Percentiles rank a stretch among this genome's conserved stretches.
These are phyloP conservation scores for Crax fasciolata DNA, from an alignment of 2,797 vertebrate genomes.

Conservation along the genomic window DNA sequence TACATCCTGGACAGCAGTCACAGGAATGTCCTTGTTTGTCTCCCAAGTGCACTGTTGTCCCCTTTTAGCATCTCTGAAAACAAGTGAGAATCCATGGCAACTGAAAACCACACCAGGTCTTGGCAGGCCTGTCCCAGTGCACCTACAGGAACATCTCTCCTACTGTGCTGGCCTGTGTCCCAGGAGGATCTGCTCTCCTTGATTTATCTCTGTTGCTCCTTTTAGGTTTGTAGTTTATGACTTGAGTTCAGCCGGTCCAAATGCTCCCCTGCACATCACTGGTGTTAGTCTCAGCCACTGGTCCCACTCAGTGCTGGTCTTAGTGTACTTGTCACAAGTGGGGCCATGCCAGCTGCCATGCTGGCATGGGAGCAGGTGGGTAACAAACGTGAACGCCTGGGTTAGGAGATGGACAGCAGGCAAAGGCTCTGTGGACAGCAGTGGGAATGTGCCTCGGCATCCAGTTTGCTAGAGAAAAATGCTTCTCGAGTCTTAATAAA, in stretches of 20 bases:
- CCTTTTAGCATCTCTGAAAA: background rate
- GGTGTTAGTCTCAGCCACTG: background rate
- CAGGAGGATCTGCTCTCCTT: background rate
- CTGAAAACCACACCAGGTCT: accelerated
- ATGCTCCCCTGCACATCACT: accelerated
- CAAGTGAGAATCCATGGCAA: background rate
- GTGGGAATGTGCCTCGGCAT: accelerated
- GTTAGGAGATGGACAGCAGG: background rate
- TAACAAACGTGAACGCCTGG: accelerated
- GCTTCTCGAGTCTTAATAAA: background rate
- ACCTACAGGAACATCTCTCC: background rate
- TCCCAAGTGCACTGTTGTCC: background rate
- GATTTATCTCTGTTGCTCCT: background rate
- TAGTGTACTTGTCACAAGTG: background rate
- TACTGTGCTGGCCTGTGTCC: accelerated
- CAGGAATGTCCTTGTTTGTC: slow-evolving; percentile 40
- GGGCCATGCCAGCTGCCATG: accelerated
- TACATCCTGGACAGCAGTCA: slow-evolving; percentile 54
- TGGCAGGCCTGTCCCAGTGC: background rate
- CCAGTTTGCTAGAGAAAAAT: background rate
- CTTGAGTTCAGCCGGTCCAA: accelerated
- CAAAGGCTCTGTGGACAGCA: background rate
- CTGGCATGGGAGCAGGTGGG: accelerated
- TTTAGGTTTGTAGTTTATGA: accelerated
- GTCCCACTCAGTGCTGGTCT: accelerated